Base-by-base conservation (phyloP, 2,888 invertebrate genomes). In the Pollenia griseotomentosa region DNA sequence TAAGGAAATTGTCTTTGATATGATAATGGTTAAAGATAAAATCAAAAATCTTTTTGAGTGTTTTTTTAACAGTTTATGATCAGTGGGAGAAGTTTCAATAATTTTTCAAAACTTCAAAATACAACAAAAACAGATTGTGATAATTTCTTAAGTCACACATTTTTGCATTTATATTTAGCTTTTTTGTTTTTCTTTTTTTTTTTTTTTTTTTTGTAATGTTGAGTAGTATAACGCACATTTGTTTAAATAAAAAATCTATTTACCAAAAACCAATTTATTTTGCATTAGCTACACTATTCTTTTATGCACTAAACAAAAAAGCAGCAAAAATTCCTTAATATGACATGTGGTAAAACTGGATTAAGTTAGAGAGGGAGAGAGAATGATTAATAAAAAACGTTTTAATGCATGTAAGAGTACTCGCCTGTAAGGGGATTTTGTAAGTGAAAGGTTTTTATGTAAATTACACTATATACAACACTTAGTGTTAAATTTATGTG, bases 271-370 rank as follows among this genome's bases (percentile, higher is more conserved):
- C 42, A 75, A 68, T 70, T 70, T 51, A 23, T 33, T 48, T 83
- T 57, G 19, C 44, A 70, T 80, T 77, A 74, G 55, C 46, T 59
- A 61, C 48, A 82, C 9, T 80, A 83, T 83, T 87, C 61, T 83
- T 65, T 70, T 42, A 65, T 44, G 14, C 33, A 33, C 33, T 33
- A 33, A 55, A 11, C 16, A 14, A 53, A 46, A 53, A 33, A 57
- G 33, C 48, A 51, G 14, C 44, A 33, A 59, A 57, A 65, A 71
- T 73, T 83, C 66, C 75, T 78, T 81, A 77, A 78, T 84, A 78
- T 46, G 77, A 63, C 78, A 81, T 74, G 81, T 68, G 11, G 77
- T 51, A 74, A 73, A 87, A 84, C 82, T 70, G 63, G 86, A 74
- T 75, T 86, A 81, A 65, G 77, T 44, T 55, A 19, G 12, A 42